A percentile compares a stretch with the other conserved stretches of the same genome.
These are phyloP conservation scores for Achlya flavicornis DNA, from an alignment of 2,888 invertebrate genomes.

Conservation along the genomic window DNA sequence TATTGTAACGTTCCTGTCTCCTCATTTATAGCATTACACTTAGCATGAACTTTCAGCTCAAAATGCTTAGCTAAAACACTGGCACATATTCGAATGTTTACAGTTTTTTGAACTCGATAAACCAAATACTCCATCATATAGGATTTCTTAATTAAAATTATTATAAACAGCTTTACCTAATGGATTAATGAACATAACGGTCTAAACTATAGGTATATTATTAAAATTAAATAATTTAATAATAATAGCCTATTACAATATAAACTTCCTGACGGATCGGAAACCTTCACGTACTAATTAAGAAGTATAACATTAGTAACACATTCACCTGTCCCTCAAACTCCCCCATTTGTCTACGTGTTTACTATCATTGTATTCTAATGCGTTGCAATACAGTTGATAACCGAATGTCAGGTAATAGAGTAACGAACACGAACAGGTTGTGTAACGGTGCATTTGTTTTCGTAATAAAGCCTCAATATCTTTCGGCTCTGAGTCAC, in stretches of 20 bases:
- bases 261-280: slow-evolving; percentile 44
- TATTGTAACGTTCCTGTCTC: slow-evolving; percentile 55
- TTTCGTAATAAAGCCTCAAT: slow-evolving; percentile 71
- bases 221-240: slow-evolving; percentile 12
- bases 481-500: slow-evolving; percentile 64
- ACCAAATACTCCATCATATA: not conserved
- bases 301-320: slow-evolving; percentile 63
- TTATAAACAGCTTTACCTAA: too few species aligned
- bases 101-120: not conserved
- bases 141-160: not conserved
- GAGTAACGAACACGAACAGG: slow-evolving; percentile 46
- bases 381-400: slow-evolving; percentile 28
- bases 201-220: not conserved
- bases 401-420: slow-evolving; percentile 40
- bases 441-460: slow-evolving; percentile 73
- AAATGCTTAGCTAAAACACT: too few species aligned
- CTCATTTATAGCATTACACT: not conserved
- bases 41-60: not conserved
- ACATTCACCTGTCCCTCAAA: slow-evolving; percentile 69
- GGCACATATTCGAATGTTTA: not conserved
- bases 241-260: slow-evolving; percentile 37
- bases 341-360: slow-evolving; percentile 29
- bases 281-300: slow-evolving; percentile 65
- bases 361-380: slow-evolving; percentile 32
- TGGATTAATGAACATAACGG: too few species aligned